phyloP scores from a whole-genome alignment of 1,140 invertebrate species.

The Pogonomyrmex californicus region DNA sequence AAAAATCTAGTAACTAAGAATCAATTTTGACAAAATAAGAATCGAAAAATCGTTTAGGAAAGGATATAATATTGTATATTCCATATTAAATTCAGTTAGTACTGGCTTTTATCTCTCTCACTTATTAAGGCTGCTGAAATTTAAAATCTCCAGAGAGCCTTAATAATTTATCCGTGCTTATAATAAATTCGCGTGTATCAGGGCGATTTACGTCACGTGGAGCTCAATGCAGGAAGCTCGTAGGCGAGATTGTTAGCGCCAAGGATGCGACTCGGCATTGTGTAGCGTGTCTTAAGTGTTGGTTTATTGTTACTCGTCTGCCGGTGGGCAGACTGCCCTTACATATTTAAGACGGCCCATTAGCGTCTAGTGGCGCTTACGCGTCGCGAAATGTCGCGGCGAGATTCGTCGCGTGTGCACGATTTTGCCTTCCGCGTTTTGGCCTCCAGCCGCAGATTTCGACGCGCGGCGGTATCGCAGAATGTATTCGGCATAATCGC shows the following conservation, averaged over 20 bases:
- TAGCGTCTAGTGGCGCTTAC: slow-evolving; percentile 72
- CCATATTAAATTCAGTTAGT: no score
- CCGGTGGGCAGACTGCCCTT: slow-evolving; percentile 82
- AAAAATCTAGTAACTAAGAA: not conserved
- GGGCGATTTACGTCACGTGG: not conserved
- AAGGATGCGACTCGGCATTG: slow-evolving; percentile 84
- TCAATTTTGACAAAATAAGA: not conserved
- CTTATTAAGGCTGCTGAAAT: no score
- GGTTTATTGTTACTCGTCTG: slow-evolving; percentile 86
- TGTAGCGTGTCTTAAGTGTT: slow-evolving; percentile 84
- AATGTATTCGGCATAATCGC: slow-evolving; percentile 28
- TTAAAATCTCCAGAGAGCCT: no score
- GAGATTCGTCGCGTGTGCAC: not conserved
- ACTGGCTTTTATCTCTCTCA: no score
- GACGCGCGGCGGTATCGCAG: not conserved
- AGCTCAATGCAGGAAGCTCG: slow-evolving; percentile 44
- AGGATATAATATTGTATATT: no score
- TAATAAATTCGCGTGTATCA: slow-evolving; percentile 14
- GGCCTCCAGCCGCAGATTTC: not conserved
- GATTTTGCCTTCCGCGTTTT: not conserved
- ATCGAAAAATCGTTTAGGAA: not conserved
- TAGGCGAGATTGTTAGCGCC: slow-evolving; percentile 85
- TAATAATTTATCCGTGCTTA: no score
- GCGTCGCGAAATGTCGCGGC: slow-evolving; percentile 61
- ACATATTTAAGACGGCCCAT: slow-evolving; percentile 83